Base-by-base conservation (phyloP, 2,888 invertebrate genomes). In the Aporophyla nigra region DNA sequence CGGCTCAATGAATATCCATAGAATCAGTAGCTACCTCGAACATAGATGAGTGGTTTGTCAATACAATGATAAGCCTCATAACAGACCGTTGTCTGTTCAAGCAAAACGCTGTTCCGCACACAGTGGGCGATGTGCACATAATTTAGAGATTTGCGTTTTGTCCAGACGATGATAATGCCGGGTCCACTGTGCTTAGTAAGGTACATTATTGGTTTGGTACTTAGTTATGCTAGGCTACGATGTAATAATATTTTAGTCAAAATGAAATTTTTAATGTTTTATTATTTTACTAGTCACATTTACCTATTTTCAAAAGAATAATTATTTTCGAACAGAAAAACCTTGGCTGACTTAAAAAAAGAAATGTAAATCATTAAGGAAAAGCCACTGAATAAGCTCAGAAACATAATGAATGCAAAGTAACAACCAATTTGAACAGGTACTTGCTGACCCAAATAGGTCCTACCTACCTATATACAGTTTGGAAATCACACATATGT, bases 61-160 rank as follows among this genome's bases (percentile, higher is more conserved):
- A 73, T 74, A 59, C 80, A 74, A 82, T 83, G 69, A 61, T 84
- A 80, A 83, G 78, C 65, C 69, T 56, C 61, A 77, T 71, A 82
- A 79, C 61, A 59, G 80, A 67, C 71, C 49, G 46, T 53, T 66
- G 67, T 65, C 76, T 67, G 74, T 81, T 79, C 79, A 63, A 80
- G 43, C 49, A 72, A 49, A 70, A 83, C 78, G 78, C 82, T 78
- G 62, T 59, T 68, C 43, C 12, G 68, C 53, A 75, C 65, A 80
- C 82, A 82, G 78, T 73, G 73, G 71, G 59, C 74, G 51, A 72
- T 83, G 61, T 56, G 86, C 68, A 80, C 65, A 86, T 69, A 82
- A 69, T 78, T 59, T 16, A 58, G 46, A 79, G 54, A 71, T 63
- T 74, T 46, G n/a, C 49, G 53, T 81, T 83, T 73, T 77, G 74